Base-by-base conservation (phyloP, 2,113 vertebrate species). In the Anarhynchus alexandrinus region DNA sequence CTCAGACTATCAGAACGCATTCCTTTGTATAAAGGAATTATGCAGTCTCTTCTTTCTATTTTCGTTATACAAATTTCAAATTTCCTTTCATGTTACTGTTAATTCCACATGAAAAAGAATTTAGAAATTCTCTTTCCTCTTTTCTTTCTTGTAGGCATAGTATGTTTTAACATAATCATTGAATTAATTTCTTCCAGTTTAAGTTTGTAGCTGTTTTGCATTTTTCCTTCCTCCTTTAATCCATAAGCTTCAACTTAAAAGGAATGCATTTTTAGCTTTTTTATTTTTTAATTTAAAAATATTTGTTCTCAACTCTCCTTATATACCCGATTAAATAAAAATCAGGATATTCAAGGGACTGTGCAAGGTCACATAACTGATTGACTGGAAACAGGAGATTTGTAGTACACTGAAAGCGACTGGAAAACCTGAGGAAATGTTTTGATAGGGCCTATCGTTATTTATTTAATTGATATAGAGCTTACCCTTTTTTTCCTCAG, bases 91-190 rank as follows among this genome's bases (percentile, higher is more conserved):
- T 83, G 57, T 95, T 77, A 18, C 26, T 32, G 38, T 65, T 96
- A 90, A 95, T 90, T 88, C 91, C 58, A 86, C 76, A 94, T 96
- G 82, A 95, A 95, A 96, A 94, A 95, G 52, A 92, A 93, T 88
- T 92, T 79, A 85, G 61, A 94, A 95, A 88, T 79, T 96, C 26
- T 81, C 34, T 88, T 84, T 67, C 36, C 11, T 70, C 9, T 36
- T 61, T 73, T 80, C 66, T 83, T 92, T 61, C 51, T 86, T 51
- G 21, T 59, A 84, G 47, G n/a, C 47, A 59, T 62, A 58, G 12
- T 29, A 72, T 25, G 14, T 38, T 89, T 91, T 87, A 91, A 93
- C 51, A 86, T 71, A 96, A 87, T 81, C 12, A 62, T 34, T 81
- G 72, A 81, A 86, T 78, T 84, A 51, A 81, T 84, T 84, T 94